phyloP scores from a whole-genome alignment of 2,888 invertebrate genomes.

The Marasmarcha lunaedactyla region DNA sequence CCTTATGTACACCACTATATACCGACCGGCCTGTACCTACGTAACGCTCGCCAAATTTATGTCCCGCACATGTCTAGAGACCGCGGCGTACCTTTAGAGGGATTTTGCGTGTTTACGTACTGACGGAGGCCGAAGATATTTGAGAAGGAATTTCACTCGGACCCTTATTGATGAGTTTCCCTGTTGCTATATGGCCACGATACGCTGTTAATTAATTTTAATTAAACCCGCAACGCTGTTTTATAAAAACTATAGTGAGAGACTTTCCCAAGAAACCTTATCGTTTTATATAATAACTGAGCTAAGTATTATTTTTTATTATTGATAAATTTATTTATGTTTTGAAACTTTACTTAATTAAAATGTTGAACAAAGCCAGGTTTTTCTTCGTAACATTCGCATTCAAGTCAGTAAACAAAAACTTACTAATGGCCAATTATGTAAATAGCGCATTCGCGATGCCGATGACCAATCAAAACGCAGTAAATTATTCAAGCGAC shows the following conservation, averaged over 20 bases:
- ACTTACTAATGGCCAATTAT: slow-evolving; percentile 59
- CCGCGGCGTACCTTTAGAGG: slow-evolving; percentile 68
- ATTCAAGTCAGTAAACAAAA: slow-evolving; percentile 50
- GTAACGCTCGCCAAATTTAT: slow-evolving; percentile 69
- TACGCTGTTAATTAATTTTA: neutral
- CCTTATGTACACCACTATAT: slow-evolving; percentile 60
- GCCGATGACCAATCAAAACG: slow-evolving; percentile 60
- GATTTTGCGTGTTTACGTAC: slow-evolving; percentile 68
- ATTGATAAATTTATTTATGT: no score
- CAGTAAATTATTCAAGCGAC: slow-evolving; percentile 52
- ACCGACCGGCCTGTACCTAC: slow-evolving; percentile 52
- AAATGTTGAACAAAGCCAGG: no score
- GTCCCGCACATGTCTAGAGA: slow-evolving; percentile 70
- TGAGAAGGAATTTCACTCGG: slow-evolving; percentile 54
- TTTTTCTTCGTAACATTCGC: no score
- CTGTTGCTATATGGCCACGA: neutral
- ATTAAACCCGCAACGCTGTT: no score
- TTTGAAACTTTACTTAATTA: no score
- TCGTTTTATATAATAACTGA: no score
- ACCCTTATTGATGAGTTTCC: slow-evolving; percentile 55
- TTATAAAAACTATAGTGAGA: no score
- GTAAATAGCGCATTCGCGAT: slow-evolving; percentile 42
- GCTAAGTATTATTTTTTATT: no score
- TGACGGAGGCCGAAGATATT: slow-evolving; percentile 56
- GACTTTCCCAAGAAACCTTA: no score